A percentile compares a stretch with the other conserved stretches of the same genome.
Conservation (phyloP, 2,888 invertebrate species). For the Lypha dubia region DNA sequence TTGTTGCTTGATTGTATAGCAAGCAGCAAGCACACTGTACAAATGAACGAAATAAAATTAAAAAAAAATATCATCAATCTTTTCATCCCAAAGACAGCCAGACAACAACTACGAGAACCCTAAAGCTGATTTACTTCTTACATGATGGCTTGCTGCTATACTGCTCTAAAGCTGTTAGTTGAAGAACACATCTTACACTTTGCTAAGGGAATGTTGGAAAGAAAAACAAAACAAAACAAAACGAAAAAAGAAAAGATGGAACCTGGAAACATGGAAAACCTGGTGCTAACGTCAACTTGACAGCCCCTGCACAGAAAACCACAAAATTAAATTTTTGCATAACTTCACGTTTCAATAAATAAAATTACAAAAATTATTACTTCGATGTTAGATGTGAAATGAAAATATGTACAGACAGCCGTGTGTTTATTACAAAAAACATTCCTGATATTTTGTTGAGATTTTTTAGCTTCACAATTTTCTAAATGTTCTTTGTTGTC, state of each 20-base stretch:
- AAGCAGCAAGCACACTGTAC: too few relatives aligned
- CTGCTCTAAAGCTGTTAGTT: not conserved
- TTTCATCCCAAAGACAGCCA: slow-evolving; percentile 14
- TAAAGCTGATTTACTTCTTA: not conserved
- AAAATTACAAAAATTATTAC: slow-evolving; percentile 35
- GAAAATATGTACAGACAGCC: slow-evolving; percentile 26
- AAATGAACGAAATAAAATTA: slow-evolving; percentile 3
- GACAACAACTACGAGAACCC: not conserved
- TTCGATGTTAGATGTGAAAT: slow-evolving; percentile 20
- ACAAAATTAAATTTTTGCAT: slow-evolving; percentile 64
- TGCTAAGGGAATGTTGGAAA: too few relatives aligned
- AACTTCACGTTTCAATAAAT: slow-evolving; percentile 63
- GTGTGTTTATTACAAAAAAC: not conserved
- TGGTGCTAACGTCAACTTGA: slow-evolving; percentile 60
- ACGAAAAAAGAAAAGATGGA: not conserved
- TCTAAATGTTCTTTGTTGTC: not conserved
- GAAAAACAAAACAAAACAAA: not conserved
- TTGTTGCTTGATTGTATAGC: not conserved
- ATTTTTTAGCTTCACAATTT: not conserved
- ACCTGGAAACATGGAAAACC: slow-evolving; percentile 19
- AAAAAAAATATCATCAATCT: slow-evolving; percentile 66
- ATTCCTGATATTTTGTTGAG: not conserved
- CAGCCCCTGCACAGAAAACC: slow-evolving; percentile 47
- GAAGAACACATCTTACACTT: not conserved
- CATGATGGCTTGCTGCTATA: not conserved